Percentiles rank a stretch among this genome's conserved stretches.
Evolutionary conservation across 1,140 invertebrate genomes (phyloP).

Genomic region (Maniola jurtina): DNA sequence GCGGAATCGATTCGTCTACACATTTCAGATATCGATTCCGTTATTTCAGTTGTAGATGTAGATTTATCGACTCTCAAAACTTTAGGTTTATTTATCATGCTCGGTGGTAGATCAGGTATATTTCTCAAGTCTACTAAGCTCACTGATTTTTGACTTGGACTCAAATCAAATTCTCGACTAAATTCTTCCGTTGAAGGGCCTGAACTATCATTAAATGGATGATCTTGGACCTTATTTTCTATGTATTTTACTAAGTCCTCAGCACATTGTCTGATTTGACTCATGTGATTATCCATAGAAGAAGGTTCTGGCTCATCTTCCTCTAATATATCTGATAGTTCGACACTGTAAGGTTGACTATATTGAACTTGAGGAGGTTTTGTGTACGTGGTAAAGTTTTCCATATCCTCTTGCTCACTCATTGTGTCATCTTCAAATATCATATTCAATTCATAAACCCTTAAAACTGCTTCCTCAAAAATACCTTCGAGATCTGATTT

Average conservation of each 20-base stretch:
- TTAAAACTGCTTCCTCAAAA: slow-evolving; percentile 56
- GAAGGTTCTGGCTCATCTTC: slow-evolving; percentile 70
- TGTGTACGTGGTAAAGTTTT: slow-evolving; percentile 66
- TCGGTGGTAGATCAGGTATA: slow-evolving; percentile 69
- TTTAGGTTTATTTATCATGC: slow-evolving; percentile 65
- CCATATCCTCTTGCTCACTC: slow-evolving; percentile 65
- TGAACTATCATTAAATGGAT: slow-evolving; percentile 47
- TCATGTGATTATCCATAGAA: slow-evolving; percentile 49
- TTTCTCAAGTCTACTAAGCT: slow-evolving; percentile 66
- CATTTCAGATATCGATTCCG: slow-evolving; percentile 57
- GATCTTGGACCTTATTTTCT: slow-evolving; percentile 53
- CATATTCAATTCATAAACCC: slow-evolving; percentile 50
- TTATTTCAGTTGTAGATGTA: slow-evolving; percentile 68
- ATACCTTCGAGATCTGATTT: slow-evolving; percentile 70
- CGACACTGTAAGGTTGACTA: slow-evolving; percentile 61
- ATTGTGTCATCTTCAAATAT: slow-evolving; percentile 62
- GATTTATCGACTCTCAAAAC: slow-evolving; percentile 61
- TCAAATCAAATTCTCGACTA: slow-evolving; percentile 60
- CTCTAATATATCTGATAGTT: slow-evolving; percentile 70
- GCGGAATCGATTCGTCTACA: slow-evolving; percentile 56
- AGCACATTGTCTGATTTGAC: slow-evolving; percentile 42
- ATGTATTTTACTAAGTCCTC: slow-evolving; percentile 62
- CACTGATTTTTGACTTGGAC: slow-evolving; percentile 55
- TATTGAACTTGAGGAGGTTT: slow-evolving; percentile 56
- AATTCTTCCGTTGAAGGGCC: slow-evolving; percentile 50